phyloP scores from a whole-genome alignment of 2,888 invertebrate genomes.

The Danaus chrysippus region DNA sequence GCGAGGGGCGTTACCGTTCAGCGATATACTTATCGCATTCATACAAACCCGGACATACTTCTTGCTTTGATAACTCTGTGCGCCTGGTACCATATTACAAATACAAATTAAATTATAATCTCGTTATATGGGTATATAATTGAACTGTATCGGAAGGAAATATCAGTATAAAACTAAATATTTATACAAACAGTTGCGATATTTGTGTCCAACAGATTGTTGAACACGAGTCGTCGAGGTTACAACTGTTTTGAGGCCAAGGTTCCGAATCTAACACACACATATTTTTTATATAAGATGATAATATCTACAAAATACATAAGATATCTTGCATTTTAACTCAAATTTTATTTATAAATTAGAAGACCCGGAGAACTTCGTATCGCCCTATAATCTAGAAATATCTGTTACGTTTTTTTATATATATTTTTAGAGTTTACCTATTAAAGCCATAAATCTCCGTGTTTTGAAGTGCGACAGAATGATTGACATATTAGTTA shows the following conservation, averaged over 20 bases:
- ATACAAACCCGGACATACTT: conserved; percentile 21
- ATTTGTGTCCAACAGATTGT: conserved; percentile 66
- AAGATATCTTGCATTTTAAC: too few species aligned
- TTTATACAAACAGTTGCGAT: conserved; percentile 59
- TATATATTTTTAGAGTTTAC: too few species aligned
- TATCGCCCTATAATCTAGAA: too few species aligned
- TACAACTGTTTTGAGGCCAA: conserved; percentile 69
- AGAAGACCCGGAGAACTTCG: too few species aligned
- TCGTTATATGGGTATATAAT: conserved; percentile 10
- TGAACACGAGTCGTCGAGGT: conserved; percentile 60
- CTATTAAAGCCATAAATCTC: too few species aligned
- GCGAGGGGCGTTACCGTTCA: conserved; percentile 65
- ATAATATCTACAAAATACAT: conserved; percentile 33
- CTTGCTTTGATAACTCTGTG: conserved; percentile 40
- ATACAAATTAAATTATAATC: background rate
- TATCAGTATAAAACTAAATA: conserved; percentile 32
- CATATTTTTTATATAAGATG: conserved; percentile 60
- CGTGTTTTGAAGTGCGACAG: too few species aligned
- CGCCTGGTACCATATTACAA: conserved; percentile 47
- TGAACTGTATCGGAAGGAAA: conserved; percentile 29
- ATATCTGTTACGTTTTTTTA: too few species aligned
- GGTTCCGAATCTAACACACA: conserved; percentile 65
- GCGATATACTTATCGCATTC: conserved; percentile 40
- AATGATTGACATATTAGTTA: too few species aligned
- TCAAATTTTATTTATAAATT: conserved; percentile 35